Percentiles rank a stretch among this genome's conserved stretches.
These are phyloP conservation scores for Oreortyx pictus DNA, from an alignment of 2,797 vertebrate genomes.

Conservation along the genomic window DNA sequence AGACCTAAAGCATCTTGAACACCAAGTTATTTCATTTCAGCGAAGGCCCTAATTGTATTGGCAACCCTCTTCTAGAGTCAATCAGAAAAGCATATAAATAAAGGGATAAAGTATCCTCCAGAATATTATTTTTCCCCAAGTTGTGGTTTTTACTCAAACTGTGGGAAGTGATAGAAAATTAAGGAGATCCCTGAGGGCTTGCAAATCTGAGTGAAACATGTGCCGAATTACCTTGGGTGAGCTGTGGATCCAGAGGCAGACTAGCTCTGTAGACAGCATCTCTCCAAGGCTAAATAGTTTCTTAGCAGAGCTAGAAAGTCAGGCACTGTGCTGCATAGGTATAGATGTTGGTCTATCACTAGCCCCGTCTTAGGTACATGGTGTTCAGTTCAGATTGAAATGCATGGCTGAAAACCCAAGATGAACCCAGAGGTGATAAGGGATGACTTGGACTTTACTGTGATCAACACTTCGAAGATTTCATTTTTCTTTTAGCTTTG, in stretches of 20 bases:
- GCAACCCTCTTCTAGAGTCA: background rate
- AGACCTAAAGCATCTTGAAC: background rate
- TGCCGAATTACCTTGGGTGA: background rate
- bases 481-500: background rate
- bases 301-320: background rate
- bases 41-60: background rate
- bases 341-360: background rate
- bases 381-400: background rate
- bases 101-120: background rate
- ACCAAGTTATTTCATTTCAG: background rate
- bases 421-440: background rate
- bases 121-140: background rate
- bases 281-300: background rate
- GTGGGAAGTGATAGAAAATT: background rate
- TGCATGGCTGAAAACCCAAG: background rate
- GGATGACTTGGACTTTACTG: background rate
- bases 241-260: background rate
- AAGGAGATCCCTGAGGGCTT: background rate
- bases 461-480: background rate
- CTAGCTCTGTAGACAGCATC: background rate
- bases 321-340: background rate
- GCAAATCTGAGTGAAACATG: background rate
- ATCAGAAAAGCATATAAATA: background rate
- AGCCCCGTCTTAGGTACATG: background rate
- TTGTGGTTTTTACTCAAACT: background rate